Conservation (phyloP, 2,797 vertebrate species). For the Mormyrops boulengeri region DNA sequence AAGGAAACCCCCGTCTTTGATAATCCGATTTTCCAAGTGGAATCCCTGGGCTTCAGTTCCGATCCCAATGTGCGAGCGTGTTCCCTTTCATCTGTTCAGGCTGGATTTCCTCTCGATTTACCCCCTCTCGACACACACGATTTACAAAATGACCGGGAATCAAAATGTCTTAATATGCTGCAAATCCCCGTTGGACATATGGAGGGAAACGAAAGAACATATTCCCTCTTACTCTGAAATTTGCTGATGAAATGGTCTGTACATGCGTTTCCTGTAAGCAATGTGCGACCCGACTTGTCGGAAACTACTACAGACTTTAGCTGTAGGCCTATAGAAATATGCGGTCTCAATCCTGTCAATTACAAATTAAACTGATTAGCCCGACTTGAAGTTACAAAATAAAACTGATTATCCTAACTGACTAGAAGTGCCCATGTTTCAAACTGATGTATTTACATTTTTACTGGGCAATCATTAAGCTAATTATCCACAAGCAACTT, state of each 20-base stretch:
- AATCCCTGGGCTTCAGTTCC: slow-evolving; percentile 41
- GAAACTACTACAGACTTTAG: background rate
- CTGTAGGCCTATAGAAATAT: background rate
- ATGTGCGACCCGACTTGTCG: background rate
- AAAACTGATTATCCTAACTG: background rate
- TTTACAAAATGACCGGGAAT: slow-evolving; percentile 54
- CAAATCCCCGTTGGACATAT: slow-evolving; percentile 44
- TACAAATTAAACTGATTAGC: background rate
- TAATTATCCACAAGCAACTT: background rate
- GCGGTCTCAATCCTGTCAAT: background rate
- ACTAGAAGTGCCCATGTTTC: background rate
- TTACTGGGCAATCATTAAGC: background rate
- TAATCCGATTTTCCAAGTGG: slow-evolving; percentile 28
- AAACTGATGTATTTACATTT: background rate
- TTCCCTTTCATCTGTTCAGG: slow-evolving; percentile 52
- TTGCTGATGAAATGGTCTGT: slow-evolving; percentile 15
- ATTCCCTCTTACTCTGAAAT: slow-evolving; percentile 23
- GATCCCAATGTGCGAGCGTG: slow-evolving; percentile 22
- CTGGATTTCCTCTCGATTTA: slow-evolving; percentile 53
- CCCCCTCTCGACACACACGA: slow-evolving; percentile 44
- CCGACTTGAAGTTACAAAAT: background rate
- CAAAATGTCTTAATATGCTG: slow-evolving; percentile 49
- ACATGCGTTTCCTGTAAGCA: background rate
- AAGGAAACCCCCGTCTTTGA: slow-evolving; percentile 37
- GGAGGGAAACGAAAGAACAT: background rate